Base-by-base conservation (phyloP, 1,140 invertebrate genomes). In the Berghia stephanieae region DNA sequence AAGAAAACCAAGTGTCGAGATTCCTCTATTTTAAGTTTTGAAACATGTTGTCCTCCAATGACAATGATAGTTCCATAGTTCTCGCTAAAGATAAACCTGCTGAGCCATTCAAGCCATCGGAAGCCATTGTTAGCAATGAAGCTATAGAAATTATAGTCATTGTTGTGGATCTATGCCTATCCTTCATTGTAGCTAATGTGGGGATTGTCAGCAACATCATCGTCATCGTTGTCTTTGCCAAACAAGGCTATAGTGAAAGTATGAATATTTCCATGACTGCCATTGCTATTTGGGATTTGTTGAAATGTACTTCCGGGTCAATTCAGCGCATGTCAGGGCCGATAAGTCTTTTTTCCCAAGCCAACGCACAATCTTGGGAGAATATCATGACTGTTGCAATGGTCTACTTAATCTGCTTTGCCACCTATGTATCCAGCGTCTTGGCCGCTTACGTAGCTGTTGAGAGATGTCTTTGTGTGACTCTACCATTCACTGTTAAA, bases 401-500 rank as follows among this genome's bases (percentile, higher is more conserved):
- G 43, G 68, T 67, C 63, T 76, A 76, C 38, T 31, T 76, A 18
- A 49, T 66, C n/a, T 76, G 46, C 63, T 76, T 76, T 44, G 44
- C 60, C 40, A 76, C 49, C 27, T 76, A 76, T 63, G 74, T 76
- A 1, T 67, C 74, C 3, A 76, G 74, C 27, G 74, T 68, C 42
- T 21, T 76, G 43, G 74, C 74, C 13, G 74, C 49, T 24, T 76
- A 76, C 52, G 74, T 76, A 10, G 74, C 74, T 1, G 63, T 76
- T 3, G 74, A 76, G 31, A n/a, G 74, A 3, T 76, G 74, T 60
- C 63, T 76, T 1, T 76, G 74, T 40, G 74, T 76, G 2, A 60
- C 27, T 27, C 24, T 76, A 21, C 74, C 74, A 3, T 38, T 76
- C 5, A 67, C 44, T 13, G 38, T 76, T 43, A 76, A 76, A 36